Conservation (phyloP, 2,113 vertebrate species). For the Chaetops frenatus region DNA sequence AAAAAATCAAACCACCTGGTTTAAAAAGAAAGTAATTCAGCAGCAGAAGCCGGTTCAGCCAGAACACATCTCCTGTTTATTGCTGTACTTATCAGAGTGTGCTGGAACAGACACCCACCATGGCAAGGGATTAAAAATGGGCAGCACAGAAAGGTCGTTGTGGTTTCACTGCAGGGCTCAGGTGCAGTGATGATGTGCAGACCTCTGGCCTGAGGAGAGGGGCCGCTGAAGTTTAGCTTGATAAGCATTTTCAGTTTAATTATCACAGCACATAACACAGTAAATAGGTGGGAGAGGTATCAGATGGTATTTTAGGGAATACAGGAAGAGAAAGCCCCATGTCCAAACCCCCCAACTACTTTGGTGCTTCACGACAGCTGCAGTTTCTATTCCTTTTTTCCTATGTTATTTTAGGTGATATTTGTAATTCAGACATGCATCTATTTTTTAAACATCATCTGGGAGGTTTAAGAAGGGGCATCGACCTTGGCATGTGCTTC, state of each 20-base stretch:
- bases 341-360: neutral
- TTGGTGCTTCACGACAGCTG: neutral
- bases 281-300: neutral
- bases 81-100: neutral
- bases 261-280: neutral
- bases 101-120: neutral
- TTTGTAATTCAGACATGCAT: neutral
- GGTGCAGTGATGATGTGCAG: neutral
- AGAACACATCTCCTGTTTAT: neutral
- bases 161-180: neutral
- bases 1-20: neutral
- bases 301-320: neutral
- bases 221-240: neutral
- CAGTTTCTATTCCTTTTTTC: neutral
- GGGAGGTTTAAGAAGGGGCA: neutral
- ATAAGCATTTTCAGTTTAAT: neutral
- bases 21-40: neutral
- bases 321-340: neutral
- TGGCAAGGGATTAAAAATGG: neutral
- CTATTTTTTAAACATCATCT: neutral
- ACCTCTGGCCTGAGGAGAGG: neutral
- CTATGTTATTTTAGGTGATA: neutral
- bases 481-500: neutral
- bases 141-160: neutral
- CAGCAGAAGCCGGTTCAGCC: neutral